phyloP scores from a whole-genome alignment of 2,797 vertebrate genomes.

The Phyllotis vaccarum region DNA sequence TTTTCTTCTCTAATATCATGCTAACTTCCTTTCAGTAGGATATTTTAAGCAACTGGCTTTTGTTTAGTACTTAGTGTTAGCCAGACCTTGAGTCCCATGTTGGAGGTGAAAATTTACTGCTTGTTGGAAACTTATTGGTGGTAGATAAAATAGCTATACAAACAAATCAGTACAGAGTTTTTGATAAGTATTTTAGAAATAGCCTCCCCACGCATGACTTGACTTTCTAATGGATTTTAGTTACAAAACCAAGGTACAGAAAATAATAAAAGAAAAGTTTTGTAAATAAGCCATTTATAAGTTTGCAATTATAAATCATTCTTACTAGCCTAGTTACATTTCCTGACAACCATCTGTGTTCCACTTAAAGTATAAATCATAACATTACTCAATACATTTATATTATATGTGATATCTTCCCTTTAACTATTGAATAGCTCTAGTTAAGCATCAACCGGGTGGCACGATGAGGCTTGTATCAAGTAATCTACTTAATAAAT shows the following conservation, averaged over 20 bases:
- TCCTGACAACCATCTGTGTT: neutral
- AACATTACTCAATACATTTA: neutral
- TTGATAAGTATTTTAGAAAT: conserved; percentile 19
- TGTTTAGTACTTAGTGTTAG: conserved; percentile 42
- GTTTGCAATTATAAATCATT: neutral
- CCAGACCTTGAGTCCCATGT: conserved; percentile 11
- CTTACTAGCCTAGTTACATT: neutral
- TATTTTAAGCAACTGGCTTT: conserved; percentile 48
- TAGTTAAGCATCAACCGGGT: neutral
- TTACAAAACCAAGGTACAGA: neutral
- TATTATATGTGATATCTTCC: neutral
- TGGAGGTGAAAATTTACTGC: neutral
- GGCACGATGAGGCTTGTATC: neutral
- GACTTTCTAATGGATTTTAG: neutral
- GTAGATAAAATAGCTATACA: conserved; percentile 20
- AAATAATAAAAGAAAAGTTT: neutral
- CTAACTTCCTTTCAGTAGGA: conserved; percentile 37
- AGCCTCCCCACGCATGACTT: neutral
- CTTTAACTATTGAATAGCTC: neutral
- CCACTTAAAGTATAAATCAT: neutral
- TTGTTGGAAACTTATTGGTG: conserved; percentile 35
- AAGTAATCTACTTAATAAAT: neutral
- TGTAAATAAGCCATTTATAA: neutral
- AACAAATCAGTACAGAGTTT: conserved; percentile 34
- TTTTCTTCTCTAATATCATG: conserved; percentile 44